phyloP scores from a whole-genome alignment of 2,888 invertebrate species.

The Diarsia rubi region DNA sequence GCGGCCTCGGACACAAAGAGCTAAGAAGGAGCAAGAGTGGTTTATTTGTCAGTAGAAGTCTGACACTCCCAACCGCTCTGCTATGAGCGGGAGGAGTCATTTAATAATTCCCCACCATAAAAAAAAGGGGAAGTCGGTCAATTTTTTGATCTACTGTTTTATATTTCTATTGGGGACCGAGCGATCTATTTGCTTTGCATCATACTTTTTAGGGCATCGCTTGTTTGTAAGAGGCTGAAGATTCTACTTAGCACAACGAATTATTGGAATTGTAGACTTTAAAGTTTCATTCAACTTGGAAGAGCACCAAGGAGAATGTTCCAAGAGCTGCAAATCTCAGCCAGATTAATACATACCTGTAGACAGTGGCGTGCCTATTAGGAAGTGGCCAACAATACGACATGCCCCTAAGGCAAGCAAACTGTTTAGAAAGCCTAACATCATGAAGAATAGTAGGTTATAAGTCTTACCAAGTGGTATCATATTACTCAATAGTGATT shows the following conservation, averaged over 20 bases:
- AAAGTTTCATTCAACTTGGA: not conserved
- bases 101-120: too few relatives aligned
- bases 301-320: not conserved
- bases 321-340: not conserved
- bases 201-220: constrained; percentile 18
- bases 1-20: too few relatives aligned
- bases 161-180: not conserved
- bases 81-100: too few relatives aligned
- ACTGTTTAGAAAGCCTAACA: too few relatives aligned
- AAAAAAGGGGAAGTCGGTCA: not conserved
- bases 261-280: not conserved
- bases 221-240: constrained; percentile 2
- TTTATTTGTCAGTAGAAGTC: too few relatives aligned
- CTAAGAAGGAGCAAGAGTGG: too few relatives aligned
- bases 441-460: too few relatives aligned
- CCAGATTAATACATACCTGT: not conserved
- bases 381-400: too few relatives aligned
- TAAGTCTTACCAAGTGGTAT: too few relatives aligned
- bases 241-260: constrained; percentile 13
- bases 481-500: too few relatives aligned
- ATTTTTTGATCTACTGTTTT: constrained; percentile 18
- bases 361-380: not conserved
- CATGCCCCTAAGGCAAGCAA: too few relatives aligned
- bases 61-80: too few relatives aligned
- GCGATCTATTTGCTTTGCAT: constrained; percentile 35